Evolutionary conservation across 2,797 vertebrate species (phyloP), one percentile per base, ranked within the genome.

Genomic region (Phylloscopus collybita): DNA sequence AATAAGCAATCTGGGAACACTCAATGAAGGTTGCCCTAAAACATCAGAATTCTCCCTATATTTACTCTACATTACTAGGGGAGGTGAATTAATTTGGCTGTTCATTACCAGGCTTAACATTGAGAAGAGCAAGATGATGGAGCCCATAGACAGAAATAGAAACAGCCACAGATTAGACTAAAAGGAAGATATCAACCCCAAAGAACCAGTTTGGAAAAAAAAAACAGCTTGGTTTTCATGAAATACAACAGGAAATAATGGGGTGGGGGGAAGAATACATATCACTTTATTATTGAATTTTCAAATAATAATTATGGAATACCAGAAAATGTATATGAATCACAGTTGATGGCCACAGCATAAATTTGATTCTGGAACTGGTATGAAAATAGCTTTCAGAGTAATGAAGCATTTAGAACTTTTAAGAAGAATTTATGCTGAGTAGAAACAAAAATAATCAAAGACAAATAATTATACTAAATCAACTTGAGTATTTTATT

Each of bases 241-340:
- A 84, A 86, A 75, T 42, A 13, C 5, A 59, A 47, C 5, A 70
- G 5, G 29, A 78, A 85, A 72, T 73, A 50, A 25, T 7, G 7
- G 1, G 38, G 38, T 40, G 5, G 2, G 29, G 13, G 2, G 4
- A 16, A 22, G 3, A 32, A 4, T 40, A 65, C 2, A 34, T 27
- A 4, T 22, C 1, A 1, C 30, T 67, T 90, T 59, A 36, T 47
- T 47, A 49, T 12, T 75, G 9, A 67, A 59, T 93, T 87, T 47
- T 54, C 0, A 56, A 80, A 62, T 64, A 76, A 53, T 3, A 21
- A 44, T 56, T 59, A 29, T 6, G 5, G 67, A 88, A 88, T 78
- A 74, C 3, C 22, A 66, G n/a, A 86, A 86, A 88, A 74, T 6
- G 23, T 66, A 54, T 26, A 59, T 40, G 10, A 93, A 69, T 67